A percentile compares a stretch with the other conserved stretches of the same genome.
These are phyloP conservation scores for Nomada hirtipes DNA, from an alignment of 2,888 invertebrate genomes.

Conservation along the genomic window DNA sequence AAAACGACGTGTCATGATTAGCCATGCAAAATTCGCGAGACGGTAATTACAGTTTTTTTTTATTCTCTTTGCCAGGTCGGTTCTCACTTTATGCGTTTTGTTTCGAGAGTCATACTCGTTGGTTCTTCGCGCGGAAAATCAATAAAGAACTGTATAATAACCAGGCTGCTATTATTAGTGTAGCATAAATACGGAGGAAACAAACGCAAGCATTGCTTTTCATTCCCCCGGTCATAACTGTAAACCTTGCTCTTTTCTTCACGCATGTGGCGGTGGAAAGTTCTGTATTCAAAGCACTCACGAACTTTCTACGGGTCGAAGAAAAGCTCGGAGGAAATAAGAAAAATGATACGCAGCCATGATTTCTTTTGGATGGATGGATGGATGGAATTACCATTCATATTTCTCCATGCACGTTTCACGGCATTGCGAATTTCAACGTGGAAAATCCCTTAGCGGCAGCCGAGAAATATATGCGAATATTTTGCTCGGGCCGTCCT, in stretches of 20 bases:
- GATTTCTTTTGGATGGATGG: slow-evolving; percentile 5
- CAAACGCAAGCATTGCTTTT: slow-evolving; percentile 35
- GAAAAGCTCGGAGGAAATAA: not conserved
- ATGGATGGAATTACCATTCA: slow-evolving; percentile 11
- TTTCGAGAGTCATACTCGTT: slow-evolving; percentile 50
- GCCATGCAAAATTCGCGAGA: slow-evolving; percentile 52
- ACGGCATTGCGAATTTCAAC: slow-evolving; percentile 6
- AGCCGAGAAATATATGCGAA: slow-evolving; percentile 72
- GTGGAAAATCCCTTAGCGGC: slow-evolving; percentile 15
- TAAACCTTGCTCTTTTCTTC: not conserved
- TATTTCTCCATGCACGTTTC: slow-evolving; percentile 10
- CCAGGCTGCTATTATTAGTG: slow-evolving; percentile 63
- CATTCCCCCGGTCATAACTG: not conserved
- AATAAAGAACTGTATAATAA: slow-evolving; percentile 62
- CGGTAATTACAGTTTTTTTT: slow-evolving; percentile 53
- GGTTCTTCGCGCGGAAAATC: slow-evolving; percentile 59
- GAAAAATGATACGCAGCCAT: slow-evolving; percentile 18
- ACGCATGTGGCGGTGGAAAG: not conserved
- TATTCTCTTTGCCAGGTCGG: not conserved
- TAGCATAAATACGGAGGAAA: slow-evolving; percentile 54
- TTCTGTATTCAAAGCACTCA: not conserved
- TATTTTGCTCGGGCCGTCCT: slow-evolving; percentile 67
- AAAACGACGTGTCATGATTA: slow-evolving; percentile 61
- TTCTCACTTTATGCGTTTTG: slow-evolving; percentile 27
- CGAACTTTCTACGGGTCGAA: not conserved